phyloP scores from a whole-genome alignment of 2,797 vertebrate species.

The Mycteria americana region DNA sequence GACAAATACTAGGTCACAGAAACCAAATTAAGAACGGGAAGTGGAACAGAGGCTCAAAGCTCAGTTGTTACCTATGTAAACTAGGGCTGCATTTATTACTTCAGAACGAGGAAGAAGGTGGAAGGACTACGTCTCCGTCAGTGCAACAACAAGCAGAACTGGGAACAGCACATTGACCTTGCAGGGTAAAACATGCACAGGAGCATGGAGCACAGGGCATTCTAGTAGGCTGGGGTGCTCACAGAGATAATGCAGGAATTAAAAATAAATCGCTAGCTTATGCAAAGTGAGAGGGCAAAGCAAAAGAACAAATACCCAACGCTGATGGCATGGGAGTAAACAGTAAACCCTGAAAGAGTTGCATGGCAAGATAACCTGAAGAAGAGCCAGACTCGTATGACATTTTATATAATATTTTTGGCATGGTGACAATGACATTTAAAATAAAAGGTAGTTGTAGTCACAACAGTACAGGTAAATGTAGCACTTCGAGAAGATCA shows the following conservation, averaged over 20 bases:
- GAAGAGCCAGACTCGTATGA: background rate
- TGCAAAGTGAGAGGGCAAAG: background rate
- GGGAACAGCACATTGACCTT: background rate
- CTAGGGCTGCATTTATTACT: background rate
- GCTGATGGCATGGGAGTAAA: background rate
- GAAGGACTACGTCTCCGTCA: background rate
- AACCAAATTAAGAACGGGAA: conserved; percentile 44
- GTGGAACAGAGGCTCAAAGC: background rate
- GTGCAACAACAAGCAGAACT: background rate
- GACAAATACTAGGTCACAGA: conserved; percentile 41
- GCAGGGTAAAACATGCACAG: background rate
- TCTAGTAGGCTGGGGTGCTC: background rate
- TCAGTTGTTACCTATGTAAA: conserved; percentile 7
- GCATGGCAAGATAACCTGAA: background rate
- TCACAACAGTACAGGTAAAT: background rate
- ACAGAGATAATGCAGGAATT: background rate
- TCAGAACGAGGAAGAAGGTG: conserved; percentile 31
- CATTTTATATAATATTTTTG: background rate
- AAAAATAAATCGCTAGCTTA: background rate
- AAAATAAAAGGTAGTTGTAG: background rate
- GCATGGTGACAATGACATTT: background rate
- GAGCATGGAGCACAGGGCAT: background rate
- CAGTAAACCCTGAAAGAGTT: background rate
- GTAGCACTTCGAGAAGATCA: background rate
- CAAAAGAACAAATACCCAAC: background rate